A percentile compares a stretch with the other conserved stretches of the same genome.
Evolutionary conservation across 92 coral and sea anemone genomes (phyloP).

Genomic region (Bergia puertoricense): DNA sequence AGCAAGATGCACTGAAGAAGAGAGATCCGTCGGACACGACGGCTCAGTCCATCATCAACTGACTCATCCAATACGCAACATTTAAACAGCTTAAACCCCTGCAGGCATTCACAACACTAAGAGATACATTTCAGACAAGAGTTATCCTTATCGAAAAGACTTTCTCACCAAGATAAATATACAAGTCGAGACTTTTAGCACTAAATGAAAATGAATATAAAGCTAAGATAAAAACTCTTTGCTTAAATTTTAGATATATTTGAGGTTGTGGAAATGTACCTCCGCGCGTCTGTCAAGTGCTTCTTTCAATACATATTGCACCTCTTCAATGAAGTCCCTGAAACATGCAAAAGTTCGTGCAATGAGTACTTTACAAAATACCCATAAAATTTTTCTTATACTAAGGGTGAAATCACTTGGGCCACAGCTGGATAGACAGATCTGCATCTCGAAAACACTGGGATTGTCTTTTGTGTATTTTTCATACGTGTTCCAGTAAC

Average conservation of each 20-base stretch:
- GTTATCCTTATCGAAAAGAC: too few species aligned
- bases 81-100: too few species aligned
- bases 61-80: too few species aligned
- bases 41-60: too few species aligned
- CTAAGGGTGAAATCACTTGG: too few species aligned
- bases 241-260: background rate
- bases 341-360: background rate
- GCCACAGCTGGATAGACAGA: background rate
- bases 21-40: too few species aligned
- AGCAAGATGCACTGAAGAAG: too few species aligned
- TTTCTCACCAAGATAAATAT: too few species aligned
- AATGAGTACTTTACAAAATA: background rate
- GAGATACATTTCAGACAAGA: too few species aligned
- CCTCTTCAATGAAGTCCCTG: constrained; percentile 95
- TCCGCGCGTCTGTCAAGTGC: constrained; percentile 93
- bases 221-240: background rate
- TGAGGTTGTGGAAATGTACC: constrained; percentile 48
- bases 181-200: too few species aligned
- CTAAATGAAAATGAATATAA: background rate
- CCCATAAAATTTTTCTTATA: background rate
- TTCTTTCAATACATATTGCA: constrained; percentile 75
- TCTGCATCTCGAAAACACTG: background rate
- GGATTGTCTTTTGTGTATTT: background rate
- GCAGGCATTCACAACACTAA: too few species aligned
- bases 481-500: background rate